Base-by-base conservation (phyloP, 1,140 invertebrate genomes). In the Cecropterus lyciades region DNA sequence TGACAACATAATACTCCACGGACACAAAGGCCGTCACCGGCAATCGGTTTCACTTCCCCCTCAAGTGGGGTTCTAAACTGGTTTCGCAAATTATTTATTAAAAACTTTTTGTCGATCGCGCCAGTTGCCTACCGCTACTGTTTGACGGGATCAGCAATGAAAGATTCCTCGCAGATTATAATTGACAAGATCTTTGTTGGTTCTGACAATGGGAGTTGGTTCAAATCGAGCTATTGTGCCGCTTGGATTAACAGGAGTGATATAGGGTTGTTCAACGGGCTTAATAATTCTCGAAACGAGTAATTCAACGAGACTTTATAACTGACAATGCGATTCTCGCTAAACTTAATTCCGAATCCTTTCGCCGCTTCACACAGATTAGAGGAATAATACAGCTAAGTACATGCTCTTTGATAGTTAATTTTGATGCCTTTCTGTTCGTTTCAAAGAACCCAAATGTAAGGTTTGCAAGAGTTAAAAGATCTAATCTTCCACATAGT, bases 11-110 rank as follows among this genome's bases (percentile, higher is more conserved):
- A 91, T 91, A 89, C 89, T 85, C 76, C 75, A 79, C 79, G 77
- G 81, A 84, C 82, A 91, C 87, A 89, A 89, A 88, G 79, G 82
- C 77, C 79, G 80, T 82, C 85, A 88, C 82, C 78, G 84, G 73
- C 84, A 87, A 90, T 90, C 86, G 86, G 86, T 84, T 89, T 87
- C 78, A 76, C 87, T 84, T 84, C 83, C 81, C 81, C 80, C 84
- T 87, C 84, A 82, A 88, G 75, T 79, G 84, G 89, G 89, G 84
- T 87, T 78, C 77, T 59, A 75, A 84, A 84, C 85, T 84, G 87
- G 87, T 87, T 91, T 87, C 75, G 85, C 86, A 89, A 89, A 89
- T 89, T 84, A 91, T 88, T 89, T 87, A 89, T 89, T 90, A 85
- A 86, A 89, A 87, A 82, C 68, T 87, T 89, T 89, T 89, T 87